These are phyloP conservation scores for Ladona fulva DNA, from an alignment of 1,140 invertebrate genomes.

Conservation along the genomic window DNA sequence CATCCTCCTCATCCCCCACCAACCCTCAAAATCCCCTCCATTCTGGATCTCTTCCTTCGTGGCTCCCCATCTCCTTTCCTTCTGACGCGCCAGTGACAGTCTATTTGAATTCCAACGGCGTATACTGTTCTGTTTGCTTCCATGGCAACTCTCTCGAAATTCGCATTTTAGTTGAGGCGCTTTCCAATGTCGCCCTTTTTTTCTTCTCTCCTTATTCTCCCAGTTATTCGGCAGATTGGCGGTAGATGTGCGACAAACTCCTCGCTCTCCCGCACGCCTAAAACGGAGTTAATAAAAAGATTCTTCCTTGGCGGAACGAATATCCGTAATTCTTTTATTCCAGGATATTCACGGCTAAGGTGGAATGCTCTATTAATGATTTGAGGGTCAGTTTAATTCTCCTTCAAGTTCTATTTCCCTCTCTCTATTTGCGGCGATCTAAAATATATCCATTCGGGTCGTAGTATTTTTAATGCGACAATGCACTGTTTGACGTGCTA, in stretches of 20 bases:
- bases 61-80: neutral
- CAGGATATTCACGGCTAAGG: no score
- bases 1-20: neutral
- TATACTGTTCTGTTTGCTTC: slow-evolving; percentile 6
- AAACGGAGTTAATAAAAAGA: no score
- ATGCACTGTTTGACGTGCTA: no score
- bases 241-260: neutral
- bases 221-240: slow-evolving; percentile 7
- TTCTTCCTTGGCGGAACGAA: no score
- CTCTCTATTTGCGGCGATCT: no score
- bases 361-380: no score
- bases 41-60: neutral
- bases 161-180: neutral
- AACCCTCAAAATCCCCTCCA: neutral
- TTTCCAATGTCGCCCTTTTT: neutral
- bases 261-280: neutral
- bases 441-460: no score
- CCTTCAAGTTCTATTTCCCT: no score
- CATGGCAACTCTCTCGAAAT: slow-evolving; percentile 4
- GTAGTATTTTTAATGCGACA: no score
- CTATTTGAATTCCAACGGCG: slow-evolving; percentile 8
- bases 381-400: no score
- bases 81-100: neutral
- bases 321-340: no score
- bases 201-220: neutral